phyloP scores from a whole-genome alignment of 2,888 invertebrate genomes.

The Limnephilus lunatus region DNA sequence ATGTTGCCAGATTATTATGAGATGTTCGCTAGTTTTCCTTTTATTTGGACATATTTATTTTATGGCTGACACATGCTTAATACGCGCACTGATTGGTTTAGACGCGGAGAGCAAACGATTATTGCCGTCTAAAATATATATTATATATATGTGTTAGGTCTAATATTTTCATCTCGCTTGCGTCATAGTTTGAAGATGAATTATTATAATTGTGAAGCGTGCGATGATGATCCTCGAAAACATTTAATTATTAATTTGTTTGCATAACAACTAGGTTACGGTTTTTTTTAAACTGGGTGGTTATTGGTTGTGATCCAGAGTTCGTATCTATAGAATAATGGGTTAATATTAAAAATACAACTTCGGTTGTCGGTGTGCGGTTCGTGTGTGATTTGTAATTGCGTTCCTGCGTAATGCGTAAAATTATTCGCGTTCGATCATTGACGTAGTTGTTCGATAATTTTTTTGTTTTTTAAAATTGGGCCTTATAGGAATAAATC shows the following conservation, averaged over 20 bases:
- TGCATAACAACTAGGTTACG: neutral
- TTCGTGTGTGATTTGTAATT: too few species aligned
- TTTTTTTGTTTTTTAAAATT: too few species aligned
- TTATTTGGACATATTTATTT: conserved; percentile 36
- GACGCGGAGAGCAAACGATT: neutral
- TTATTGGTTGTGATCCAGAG: neutral
- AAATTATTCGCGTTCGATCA: too few species aligned
- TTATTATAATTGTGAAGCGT: conserved; percentile 2
- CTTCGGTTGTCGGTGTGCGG: too few species aligned
- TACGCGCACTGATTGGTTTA: conserved; percentile 6
- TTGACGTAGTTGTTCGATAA: too few species aligned
- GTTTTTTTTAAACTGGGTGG: neutral
- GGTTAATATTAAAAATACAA: neutral
- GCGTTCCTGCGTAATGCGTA: too few species aligned
- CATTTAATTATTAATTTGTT: neutral
- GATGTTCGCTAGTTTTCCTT: neutral
- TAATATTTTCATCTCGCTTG: neutral
- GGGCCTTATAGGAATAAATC: too few species aligned
- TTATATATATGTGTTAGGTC: neutral
- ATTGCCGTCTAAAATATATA: conserved; percentile 4
- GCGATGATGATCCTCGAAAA: neutral
- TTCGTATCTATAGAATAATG: neutral
- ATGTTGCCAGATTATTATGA: conserved; percentile 40
- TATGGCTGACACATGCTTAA: conserved; percentile 30
- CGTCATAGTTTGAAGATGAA: conserved; percentile 29